phyloP scores from a whole-genome alignment of 2,888 invertebrate species.

The Ectemnius cavifrons region DNA sequence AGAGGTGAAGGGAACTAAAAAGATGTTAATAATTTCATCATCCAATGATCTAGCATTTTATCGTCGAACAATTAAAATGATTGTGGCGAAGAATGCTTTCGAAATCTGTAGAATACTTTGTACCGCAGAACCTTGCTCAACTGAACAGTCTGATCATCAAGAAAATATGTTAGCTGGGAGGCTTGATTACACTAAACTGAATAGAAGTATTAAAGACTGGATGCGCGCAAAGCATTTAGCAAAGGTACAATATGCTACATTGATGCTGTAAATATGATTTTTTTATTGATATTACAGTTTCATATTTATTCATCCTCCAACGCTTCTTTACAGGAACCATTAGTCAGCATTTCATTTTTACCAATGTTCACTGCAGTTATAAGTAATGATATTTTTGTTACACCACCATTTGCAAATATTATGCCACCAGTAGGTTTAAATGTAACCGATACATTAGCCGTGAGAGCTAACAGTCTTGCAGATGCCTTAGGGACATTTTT shows the following conservation, averaged over 20 bases:
- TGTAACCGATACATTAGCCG: constrained; percentile 57
- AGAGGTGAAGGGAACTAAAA: constrained; percentile 73
- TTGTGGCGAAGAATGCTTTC: constrained; percentile 82
- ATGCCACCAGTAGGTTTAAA: constrained; percentile 80
- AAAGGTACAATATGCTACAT: constrained; percentile 48
- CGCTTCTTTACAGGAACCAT: constrained; percentile 30
- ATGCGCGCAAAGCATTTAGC: constrained; percentile 74
- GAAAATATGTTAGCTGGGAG: constrained; percentile 13
- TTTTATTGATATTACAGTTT: neutral
- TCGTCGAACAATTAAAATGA: constrained; percentile 80
- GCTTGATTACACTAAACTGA: constrained; percentile 76
- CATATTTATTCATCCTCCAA: neutral
- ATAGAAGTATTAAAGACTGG: constrained; percentile 79
- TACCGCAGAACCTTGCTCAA: constrained; percentile 76
- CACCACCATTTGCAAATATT: constrained; percentile 81
- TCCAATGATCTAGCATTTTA: constrained; percentile 80
- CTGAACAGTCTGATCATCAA: constrained; percentile 41
- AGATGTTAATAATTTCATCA: constrained; percentile 81
- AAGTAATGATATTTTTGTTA: constrained; percentile 82
- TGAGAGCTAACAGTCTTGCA: constrained; percentile 64
- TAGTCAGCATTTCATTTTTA: constrained; percentile 80
- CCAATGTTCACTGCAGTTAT: constrained; percentile 82
- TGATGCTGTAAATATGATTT: constrained; percentile 16
- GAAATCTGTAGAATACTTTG: constrained; percentile 82
- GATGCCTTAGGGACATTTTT: constrained; percentile 70